Conservation (phyloP, 2,113 vertebrate genomes). For the Hippocampus barbouri region DNA sequence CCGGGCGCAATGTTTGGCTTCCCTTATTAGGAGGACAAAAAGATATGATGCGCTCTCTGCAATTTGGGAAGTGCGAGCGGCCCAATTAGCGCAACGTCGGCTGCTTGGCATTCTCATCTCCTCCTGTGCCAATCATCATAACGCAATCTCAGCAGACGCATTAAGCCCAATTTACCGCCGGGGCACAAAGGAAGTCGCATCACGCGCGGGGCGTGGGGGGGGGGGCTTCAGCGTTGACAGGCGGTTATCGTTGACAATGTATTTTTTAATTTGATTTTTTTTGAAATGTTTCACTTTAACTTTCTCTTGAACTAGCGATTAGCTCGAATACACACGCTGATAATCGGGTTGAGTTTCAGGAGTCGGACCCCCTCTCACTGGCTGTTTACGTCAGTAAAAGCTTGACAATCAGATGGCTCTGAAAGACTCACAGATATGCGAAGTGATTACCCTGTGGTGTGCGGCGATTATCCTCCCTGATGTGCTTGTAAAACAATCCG, state of each 20-base stretch:
- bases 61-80: conserved; percentile 49
- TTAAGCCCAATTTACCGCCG: conserved; percentile 62
- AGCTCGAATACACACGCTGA: neutral
- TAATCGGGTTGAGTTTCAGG: neutral
- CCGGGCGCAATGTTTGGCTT: conserved; percentile 45
- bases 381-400: neutral
- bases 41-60: conserved; percentile 36
- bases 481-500: too few species aligned
- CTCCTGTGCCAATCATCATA: conserved; percentile 71
- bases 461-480: too few species aligned
- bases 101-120: conserved; percentile 46
- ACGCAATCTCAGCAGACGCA: conserved; percentile 60
- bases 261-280: neutral
- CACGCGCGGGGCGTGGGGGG: too few species aligned
- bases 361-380: neutral
- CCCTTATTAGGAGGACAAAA: conserved; percentile 44
- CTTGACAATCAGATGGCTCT: too few species aligned
- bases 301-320: neutral
- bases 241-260: neutral
- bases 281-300: neutral
- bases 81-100: conserved; percentile 51
- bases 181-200: conserved; percentile 52
- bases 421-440: too few species aligned
- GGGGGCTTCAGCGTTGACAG: neutral
- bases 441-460: too few species aligned